Evolutionary conservation across 2,113 vertebrate species (phyloP).

Genomic region (Meleagris gallopavo): DNA sequence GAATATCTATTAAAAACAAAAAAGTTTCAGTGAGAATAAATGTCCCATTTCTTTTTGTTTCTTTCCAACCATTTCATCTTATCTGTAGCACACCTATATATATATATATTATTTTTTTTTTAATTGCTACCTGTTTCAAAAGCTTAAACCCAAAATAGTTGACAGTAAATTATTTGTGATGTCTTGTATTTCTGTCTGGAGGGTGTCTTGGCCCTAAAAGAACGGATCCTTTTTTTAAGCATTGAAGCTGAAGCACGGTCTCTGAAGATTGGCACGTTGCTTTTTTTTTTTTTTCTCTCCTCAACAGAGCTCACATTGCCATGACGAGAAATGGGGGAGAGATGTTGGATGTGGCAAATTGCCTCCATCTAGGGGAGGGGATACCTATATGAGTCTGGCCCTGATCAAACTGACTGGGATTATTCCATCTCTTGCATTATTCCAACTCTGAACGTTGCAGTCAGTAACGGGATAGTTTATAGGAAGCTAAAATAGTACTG

Average conservation of each 20-base stretch:
- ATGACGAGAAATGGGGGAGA: not conserved
- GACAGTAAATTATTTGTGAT: not conserved
- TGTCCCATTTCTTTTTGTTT: not conserved
- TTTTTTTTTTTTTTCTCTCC: not conserved
- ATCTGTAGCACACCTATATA: not conserved
- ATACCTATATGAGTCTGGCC: not conserved
- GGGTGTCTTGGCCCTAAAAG: not conserved
- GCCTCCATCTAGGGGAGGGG: fast-evolving
- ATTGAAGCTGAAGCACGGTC: not conserved
- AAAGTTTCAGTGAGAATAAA: not conserved
- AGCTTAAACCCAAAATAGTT: not conserved
- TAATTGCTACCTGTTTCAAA: not conserved
- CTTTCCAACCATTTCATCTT: not conserved
- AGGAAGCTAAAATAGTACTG: not conserved
- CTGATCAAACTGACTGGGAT: not conserved
- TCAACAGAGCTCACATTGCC: not conserved
- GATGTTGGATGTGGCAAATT: not conserved
- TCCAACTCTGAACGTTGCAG: not conserved
- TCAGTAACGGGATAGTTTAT: not conserved
- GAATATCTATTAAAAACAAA: not conserved
- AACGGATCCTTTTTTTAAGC: not conserved
- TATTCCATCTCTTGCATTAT: not conserved
- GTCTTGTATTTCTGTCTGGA: not conserved
- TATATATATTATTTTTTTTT: not conserved
- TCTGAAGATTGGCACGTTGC: not conserved